Evolutionary conservation across 92 coral and sea anemone genomes (phyloP).

Genomic region (Diadumene lineata): DNA sequence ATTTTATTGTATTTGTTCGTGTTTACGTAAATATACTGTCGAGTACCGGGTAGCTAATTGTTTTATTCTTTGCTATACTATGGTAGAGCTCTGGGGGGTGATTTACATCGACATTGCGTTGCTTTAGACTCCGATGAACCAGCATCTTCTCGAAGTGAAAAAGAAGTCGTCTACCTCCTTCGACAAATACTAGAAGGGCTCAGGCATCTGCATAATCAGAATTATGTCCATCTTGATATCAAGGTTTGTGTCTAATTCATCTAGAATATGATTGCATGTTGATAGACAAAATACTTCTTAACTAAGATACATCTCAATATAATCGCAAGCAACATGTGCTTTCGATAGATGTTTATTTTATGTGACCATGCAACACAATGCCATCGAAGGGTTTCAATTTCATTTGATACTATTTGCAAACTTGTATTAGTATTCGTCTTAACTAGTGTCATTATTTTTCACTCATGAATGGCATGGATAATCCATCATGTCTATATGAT

Average conservation of each 20-base stretch:
- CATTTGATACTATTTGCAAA: conserved; percentile 7
- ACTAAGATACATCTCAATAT: conserved; percentile 3
- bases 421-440: conserved; percentile 4
- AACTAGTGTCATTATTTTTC: conserved; percentile 9
- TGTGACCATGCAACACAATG: not conserved
- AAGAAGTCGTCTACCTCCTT: conserved; percentile 79
- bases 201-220: conserved; percentile 75
- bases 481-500: conserved; percentile 5
- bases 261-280: not conserved
- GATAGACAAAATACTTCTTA: conserved; percentile 18
- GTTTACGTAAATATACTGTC: conserved; percentile 17
- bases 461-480: conserved; percentile 18
- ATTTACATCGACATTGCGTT: conserved; percentile 85
- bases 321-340: conserved; percentile 18
- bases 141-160: conserved; percentile 82
- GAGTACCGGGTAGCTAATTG: conserved; percentile 12
- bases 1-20: conserved; percentile 1
- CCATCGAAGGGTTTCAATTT: conserved; percentile 6
- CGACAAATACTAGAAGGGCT: conserved; percentile 89
- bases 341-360: conserved; percentile 9
- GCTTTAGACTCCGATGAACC: conserved; percentile 87
- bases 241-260: conserved; percentile 52
- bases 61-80: conserved; percentile 31
- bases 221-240: conserved; percentile 74
- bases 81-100: conserved; percentile 91